Evolutionary conservation across 2,113 vertebrate species (phyloP).

Genomic region (Lates calcarifer): DNA sequence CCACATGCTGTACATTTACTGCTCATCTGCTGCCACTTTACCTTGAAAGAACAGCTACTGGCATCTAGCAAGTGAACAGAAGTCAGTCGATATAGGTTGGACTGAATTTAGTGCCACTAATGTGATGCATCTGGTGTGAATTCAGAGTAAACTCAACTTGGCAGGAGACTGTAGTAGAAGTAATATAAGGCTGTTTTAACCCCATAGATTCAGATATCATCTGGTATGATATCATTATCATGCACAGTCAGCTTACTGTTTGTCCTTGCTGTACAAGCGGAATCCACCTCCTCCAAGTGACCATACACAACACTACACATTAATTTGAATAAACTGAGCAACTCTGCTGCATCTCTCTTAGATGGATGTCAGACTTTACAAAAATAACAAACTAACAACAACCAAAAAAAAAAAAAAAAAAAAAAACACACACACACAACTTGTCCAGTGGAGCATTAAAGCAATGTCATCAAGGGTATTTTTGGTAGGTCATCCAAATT

Average conservation of each 20-base stretch:
- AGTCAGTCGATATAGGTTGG: background rate
- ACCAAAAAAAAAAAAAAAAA: background rate
- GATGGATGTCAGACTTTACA: background rate
- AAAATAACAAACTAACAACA: too few species aligned
- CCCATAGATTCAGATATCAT: background rate
- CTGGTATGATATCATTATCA: background rate
- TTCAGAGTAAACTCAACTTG: slow-evolving; percentile 17
- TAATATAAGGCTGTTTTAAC: background rate
- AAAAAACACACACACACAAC: background rate
- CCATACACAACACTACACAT: background rate
- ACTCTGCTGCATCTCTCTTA: background rate
- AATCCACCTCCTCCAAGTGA: background rate
- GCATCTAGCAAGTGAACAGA: slow-evolving; percentile 11
- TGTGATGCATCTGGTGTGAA: slow-evolving; percentile 9
- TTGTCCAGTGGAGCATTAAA: slow-evolving; percentile 35
- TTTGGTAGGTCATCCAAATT: slow-evolving; percentile 47
- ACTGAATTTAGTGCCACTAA: background rate
- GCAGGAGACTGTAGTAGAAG: slow-evolving; percentile 19
- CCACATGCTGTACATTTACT: slow-evolving; percentile 4
- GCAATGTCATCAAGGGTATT: slow-evolving; percentile 25
- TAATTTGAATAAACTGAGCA: background rate
- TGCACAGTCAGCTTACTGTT: background rate
- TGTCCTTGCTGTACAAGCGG: background rate
- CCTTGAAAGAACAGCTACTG: background rate
- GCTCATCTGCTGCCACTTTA: background rate